Percentiles rank a stretch among this genome's conserved stretches.
Conservation (phyloP, 2,797 vertebrate species). For the Gobio occitaniae region DNA sequence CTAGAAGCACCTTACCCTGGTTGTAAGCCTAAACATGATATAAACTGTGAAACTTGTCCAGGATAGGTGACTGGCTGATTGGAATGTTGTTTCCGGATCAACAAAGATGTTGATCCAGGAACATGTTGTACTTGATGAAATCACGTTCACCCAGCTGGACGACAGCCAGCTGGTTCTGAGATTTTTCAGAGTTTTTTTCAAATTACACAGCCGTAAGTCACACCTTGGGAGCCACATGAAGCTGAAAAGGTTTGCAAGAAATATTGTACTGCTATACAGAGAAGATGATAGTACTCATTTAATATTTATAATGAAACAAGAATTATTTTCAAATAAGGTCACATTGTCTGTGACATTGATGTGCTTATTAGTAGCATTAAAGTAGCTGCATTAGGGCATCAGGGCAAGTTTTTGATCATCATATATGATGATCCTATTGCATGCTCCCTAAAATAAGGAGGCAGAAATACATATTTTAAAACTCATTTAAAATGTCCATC, state of each 20-base stretch:
- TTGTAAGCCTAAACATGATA: no score
- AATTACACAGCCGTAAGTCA: constrained; percentile 22
- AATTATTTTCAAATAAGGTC: constrained; percentile 42
- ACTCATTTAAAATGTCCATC: not conserved
- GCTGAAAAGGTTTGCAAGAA: constrained; percentile 35
- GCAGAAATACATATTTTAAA: not conserved
- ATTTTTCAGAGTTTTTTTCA: not conserved
- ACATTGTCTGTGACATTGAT: constrained; percentile 22
- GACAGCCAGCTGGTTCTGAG: constrained; percentile 48
- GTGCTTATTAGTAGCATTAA: constrained; percentile 13
- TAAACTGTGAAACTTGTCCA: no score
- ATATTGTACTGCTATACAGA: constrained; percentile 25
- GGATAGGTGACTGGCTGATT: not conserved
- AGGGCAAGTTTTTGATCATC: not conserved
- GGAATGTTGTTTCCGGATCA: not conserved
- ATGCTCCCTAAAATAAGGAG: not conserved
- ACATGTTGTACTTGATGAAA: not conserved
- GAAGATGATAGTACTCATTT: constrained; percentile 44
- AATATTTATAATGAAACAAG: constrained; percentile 41
- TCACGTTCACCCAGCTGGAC: not conserved
- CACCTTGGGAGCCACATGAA: not conserved
- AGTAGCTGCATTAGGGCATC: not conserved
- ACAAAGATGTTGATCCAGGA: not conserved
- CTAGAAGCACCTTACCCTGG: no score
- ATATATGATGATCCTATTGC: not conserved